These are phyloP conservation scores for Mormyrus iriodes DNA, from an alignment of 2,113 vertebrate genomes.

Conservation along the genomic window DNA sequence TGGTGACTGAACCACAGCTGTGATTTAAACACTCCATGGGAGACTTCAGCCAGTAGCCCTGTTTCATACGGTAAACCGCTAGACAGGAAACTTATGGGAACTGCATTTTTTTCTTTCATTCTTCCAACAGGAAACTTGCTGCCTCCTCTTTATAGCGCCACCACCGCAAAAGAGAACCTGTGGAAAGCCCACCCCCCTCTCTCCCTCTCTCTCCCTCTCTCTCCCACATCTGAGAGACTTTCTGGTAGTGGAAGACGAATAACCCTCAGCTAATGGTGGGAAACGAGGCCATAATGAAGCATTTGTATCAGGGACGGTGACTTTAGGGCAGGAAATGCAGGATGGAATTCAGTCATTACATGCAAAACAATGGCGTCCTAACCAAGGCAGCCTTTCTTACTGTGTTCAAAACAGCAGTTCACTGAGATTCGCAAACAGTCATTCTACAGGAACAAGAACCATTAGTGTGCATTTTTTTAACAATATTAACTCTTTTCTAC, in stretches of 20 bases:
- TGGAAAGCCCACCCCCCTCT: conserved; percentile 19
- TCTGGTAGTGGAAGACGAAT: conserved; percentile 44
- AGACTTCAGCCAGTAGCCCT: not conserved
- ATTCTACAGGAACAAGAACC: conserved; percentile 22
- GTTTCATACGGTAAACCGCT: not conserved
- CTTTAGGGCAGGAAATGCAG: conserved; percentile 33
- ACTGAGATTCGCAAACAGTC: not conserved
- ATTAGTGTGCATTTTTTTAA: conserved; percentile 48
- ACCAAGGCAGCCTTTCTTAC: too few species aligned
- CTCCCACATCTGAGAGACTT: conserved; percentile 34
- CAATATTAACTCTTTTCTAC: conserved; percentile 34
- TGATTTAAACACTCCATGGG: not conserved
- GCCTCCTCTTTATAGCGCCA: not conserved
- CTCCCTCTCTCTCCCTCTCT: not conserved
- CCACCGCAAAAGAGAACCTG: not conserved
- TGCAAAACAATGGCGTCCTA: not conserved
- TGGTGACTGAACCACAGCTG: conserved; percentile 1
- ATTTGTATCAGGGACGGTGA: conserved; percentile 40
- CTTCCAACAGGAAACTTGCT: not conserved
- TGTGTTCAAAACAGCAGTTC: too few species aligned
- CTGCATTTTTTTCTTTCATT: not conserved
- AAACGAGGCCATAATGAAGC: conserved; percentile 53
- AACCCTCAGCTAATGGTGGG: conserved; percentile 56
- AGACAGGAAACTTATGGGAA: not conserved
- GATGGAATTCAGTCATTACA: not conserved